Conservation (phyloP, 2,113 vertebrate genomes). For the Oreotrochilus melanogaster region DNA sequence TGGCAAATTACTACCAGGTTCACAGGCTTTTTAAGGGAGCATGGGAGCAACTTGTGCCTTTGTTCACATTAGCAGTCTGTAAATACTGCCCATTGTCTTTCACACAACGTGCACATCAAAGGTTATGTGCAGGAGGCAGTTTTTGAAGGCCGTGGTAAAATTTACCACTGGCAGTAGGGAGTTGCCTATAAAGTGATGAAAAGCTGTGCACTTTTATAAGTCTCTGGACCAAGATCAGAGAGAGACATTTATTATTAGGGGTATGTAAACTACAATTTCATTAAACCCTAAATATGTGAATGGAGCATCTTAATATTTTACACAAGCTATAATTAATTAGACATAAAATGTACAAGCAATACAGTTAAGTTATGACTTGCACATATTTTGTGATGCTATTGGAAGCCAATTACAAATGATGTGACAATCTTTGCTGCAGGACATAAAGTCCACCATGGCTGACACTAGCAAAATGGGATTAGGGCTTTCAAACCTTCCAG, state of each 20-base stretch:
- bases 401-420: not conserved
- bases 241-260: not conserved
- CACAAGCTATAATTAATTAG: constrained; percentile 6
- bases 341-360: not conserved
- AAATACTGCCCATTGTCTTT: not conserved
- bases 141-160: constrained; percentile 12
- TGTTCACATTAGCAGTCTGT: not conserved
- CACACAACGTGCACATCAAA: not conserved
- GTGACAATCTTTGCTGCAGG: not conserved
- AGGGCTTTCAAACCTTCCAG: not conserved
- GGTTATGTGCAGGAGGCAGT: not conserved
- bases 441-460: not conserved
- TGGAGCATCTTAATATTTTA: constrained; percentile 26
- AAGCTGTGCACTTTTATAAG: constrained; percentile 7
- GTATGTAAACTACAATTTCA: not conserved
- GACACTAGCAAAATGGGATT: not conserved
- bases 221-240: not conserved
- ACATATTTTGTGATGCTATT: not conserved
- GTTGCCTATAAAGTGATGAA: not conserved
- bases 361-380: not conserved
- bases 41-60: not conserved
- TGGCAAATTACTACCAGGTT: not conserved
- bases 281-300: constrained; percentile 11
- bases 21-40: not conserved
- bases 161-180: constrained; percentile 5